phyloP scores from a whole-genome alignment of 2,797 vertebrate species.

The Lophius americanus region DNA sequence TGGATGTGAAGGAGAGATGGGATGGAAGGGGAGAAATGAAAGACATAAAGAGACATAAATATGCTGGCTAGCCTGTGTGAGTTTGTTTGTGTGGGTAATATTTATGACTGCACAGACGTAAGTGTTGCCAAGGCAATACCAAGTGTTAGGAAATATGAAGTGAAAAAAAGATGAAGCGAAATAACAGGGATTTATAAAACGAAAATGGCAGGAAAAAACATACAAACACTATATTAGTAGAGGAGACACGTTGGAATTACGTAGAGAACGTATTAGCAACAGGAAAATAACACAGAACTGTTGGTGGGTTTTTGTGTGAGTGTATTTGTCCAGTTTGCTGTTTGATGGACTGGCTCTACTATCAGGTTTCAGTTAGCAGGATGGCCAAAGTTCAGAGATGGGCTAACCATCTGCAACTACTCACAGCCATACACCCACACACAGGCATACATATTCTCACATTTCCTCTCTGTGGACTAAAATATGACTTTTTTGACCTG shows the following conservation, averaged over 20 bases:
- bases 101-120: neutral
- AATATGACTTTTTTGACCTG: conserved; percentile 20
- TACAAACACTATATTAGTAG: conserved; percentile 30
- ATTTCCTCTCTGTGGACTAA: conserved; percentile 12
- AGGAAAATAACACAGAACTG: conserved; percentile 15
- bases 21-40: conserved; percentile 33
- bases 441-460: neutral
- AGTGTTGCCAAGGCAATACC: neutral
- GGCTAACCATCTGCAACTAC: conserved; percentile 53
- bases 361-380: conserved; percentile 56
- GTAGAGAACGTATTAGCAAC: conserved; percentile 29
- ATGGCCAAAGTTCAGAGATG: conserved; percentile 54
- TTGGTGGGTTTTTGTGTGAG: neutral
- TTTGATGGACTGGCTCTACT: conserved; percentile 41
- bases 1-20: conserved; percentile 51
- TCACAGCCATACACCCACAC: conserved; percentile 43
- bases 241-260: conserved; percentile 16
- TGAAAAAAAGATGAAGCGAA: neutral
- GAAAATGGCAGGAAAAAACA: conserved; percentile 4
- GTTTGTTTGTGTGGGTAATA: conserved; percentile 6
- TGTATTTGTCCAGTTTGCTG: conserved; percentile 19
- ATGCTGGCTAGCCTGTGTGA: conserved; percentile 14
- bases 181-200: conserved; percentile 6
- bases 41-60: conserved; percentile 32
- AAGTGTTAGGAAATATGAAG: neutral